These are phyloP conservation scores for Conus ventricosus DNA, from an alignment of 1,140 invertebrate species.

Conservation along the genomic window DNA sequence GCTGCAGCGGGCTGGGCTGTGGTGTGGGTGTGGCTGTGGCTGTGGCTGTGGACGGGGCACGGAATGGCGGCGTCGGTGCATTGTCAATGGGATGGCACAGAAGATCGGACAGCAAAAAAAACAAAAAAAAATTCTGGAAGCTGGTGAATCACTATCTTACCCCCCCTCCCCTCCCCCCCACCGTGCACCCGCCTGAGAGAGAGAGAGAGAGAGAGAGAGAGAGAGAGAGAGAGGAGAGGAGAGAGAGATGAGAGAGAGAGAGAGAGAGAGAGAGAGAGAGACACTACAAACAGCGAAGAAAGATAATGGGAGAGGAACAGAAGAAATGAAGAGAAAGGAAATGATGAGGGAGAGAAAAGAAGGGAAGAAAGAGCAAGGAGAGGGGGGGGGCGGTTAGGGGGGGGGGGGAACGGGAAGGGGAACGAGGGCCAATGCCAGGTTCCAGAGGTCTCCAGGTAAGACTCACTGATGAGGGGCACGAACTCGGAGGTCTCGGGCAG, in stretches of 20 bases:
- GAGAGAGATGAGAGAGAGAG: neutral
- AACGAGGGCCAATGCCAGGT: neutral
- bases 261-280: neutral
- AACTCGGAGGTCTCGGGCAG: slow-evolving; percentile 80
- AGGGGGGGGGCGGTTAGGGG: neutral
- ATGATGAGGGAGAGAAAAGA: neutral
- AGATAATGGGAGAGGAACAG: neutral
- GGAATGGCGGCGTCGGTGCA: too few species aligned
- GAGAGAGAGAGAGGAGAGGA: slow-evolving; percentile 26
- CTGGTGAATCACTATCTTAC: too few species aligned
- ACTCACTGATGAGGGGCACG: slow-evolving; percentile 79
- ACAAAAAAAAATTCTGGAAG: too few species aligned
- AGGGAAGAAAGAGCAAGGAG: neutral
- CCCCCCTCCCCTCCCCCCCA: too few species aligned
- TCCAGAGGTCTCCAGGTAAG: neutral
- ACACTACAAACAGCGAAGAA: too few species aligned
- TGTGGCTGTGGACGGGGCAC: too few species aligned
- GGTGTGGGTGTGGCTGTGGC: too few species aligned
- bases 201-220: slow-evolving; percentile 23
- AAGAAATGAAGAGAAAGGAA: neutral
- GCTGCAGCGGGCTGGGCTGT: too few species aligned
- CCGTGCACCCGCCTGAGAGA: neutral
- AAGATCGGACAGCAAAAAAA: too few species aligned
- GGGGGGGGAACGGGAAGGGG: neutral
- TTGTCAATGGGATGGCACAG: too few species aligned